Evolutionary conservation across 2,113 vertebrate genomes (phyloP).

Genomic region (Spea bombifrons): DNA sequence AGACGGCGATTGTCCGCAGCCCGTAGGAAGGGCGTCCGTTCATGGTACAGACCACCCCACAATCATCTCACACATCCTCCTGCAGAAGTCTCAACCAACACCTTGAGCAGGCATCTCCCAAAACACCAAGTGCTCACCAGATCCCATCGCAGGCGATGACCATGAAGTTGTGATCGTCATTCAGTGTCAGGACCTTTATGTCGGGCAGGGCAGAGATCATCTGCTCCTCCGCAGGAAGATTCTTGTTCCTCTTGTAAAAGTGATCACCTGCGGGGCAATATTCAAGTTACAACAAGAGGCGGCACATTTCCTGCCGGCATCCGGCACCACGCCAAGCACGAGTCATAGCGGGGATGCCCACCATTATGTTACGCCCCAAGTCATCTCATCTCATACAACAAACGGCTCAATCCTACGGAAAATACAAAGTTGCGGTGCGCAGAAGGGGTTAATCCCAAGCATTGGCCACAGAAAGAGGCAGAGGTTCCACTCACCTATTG

Average conservation of each 20-base stretch:
- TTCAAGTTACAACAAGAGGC: not conserved
- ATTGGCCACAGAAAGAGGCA: too few species aligned
- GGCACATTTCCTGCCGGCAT: accelerated
- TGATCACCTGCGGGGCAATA: slow-evolving; percentile 79
- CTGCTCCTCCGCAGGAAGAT: slow-evolving; percentile 89
- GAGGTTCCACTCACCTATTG: slow-evolving; percentile 76
- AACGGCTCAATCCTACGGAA: too few species aligned
- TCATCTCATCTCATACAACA: not conserved
- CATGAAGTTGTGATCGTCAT: slow-evolving; percentile 94
- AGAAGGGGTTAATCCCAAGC: too few species aligned
- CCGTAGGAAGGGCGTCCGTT: too few species aligned
- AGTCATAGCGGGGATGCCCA: too few species aligned
- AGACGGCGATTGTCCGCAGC: too few species aligned
- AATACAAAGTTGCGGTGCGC: too few species aligned
- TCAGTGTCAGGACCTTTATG: slow-evolving; percentile 91
- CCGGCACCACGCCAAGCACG: not conserved
- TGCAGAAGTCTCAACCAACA: too few species aligned
- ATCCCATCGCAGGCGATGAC: slow-evolving; percentile 97
- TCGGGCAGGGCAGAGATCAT: slow-evolving; percentile 97
- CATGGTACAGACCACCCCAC: too few species aligned
- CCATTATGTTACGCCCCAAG: not conserved
- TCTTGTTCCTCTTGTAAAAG: slow-evolving; percentile 96
- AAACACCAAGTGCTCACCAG: slow-evolving; percentile 70
- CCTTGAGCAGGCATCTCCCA: too few species aligned
- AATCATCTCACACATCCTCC: too few species aligned